Percentiles rank a stretch among this genome's conserved stretches.
phyloP scores from a whole-genome alignment of 1,140 invertebrate species.

The Dufourea novaeangliae region DNA sequence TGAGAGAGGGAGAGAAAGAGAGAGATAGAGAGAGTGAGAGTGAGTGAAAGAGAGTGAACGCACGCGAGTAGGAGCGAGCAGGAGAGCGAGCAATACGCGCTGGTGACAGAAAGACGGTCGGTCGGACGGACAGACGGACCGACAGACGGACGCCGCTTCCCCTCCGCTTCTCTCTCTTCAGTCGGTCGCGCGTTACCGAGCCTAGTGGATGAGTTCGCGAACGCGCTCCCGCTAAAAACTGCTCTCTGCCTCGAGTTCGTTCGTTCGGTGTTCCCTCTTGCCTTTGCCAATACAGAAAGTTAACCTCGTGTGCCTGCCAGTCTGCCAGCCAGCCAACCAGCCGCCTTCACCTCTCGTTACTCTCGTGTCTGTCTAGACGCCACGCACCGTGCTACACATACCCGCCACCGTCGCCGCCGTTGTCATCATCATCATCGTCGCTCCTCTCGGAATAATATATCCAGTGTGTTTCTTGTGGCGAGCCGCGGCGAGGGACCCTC shows the following conservation, averaged over 20 bases:
- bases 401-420: neutral
- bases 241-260: conserved; percentile 2
- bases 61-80: conserved; percentile 13
- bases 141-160: conserved; percentile 62
- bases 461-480: conserved; percentile 38
- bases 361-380: conserved; percentile 39
- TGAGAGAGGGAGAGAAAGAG: neutral
- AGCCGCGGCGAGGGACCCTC: conserved; percentile 34
- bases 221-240: conserved; percentile 62
- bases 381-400: conserved; percentile 17
- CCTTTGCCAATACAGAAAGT: neutral
- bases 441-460: conserved; percentile 42
- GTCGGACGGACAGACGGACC: conserved; percentile 55
- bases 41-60: neutral
- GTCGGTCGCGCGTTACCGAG: conserved; percentile 74
- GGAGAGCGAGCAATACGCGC: conserved; percentile 48
- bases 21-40: conserved; percentile 6
- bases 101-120: conserved; percentile 70
- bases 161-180: conserved; percentile 56
- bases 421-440: too few species aligned
- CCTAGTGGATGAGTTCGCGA: conserved; percentile 74
- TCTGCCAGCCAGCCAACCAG: neutral
- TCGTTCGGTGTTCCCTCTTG: conserved; percentile 5
- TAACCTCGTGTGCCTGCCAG: neutral
- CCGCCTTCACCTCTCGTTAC: conserved; percentile 1